phyloP scores from a whole-genome alignment of 1,140 invertebrate species.

The Saccostrea echinata region DNA sequence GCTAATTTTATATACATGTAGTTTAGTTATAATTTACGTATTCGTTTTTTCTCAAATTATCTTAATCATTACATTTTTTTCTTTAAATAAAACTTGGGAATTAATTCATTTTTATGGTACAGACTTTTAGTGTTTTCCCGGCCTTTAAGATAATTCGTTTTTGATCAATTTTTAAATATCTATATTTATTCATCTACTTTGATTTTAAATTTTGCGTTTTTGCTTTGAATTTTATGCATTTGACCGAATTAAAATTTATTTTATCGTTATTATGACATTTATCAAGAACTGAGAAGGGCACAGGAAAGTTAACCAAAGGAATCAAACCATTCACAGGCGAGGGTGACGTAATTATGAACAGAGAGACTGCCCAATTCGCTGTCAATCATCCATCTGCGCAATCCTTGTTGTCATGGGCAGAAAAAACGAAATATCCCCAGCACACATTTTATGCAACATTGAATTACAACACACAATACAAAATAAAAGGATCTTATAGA shows the following conservation, averaged over 20 bases:
- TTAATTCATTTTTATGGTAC: no score
- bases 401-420: conserved; percentile 69
- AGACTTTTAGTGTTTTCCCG: no score
- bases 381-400: conserved; percentile 53
- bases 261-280: neutral
- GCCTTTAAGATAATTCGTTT: no score
- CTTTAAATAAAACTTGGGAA: no score
- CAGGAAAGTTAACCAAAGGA: neutral
- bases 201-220: no score
- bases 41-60: no score
- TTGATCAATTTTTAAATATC: no score
- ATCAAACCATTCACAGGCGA: neutral
- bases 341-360: conserved; percentile 41
- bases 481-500: conserved; percentile 65
- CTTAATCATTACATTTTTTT: no score
- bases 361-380: conserved; percentile 67
- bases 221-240: no score
- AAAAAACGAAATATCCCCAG: conserved; percentile 67
- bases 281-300: neutral
- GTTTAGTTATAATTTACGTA: no score
- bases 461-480: conserved; percentile 69
- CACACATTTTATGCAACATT: conserved; percentile 72
- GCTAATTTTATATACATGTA: no score
- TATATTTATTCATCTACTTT: no score
- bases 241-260: neutral